Evolutionary conservation across 64 coral and sea anemone species (phyloP), one percentile per base, ranked within the genome.

Genomic region (Orbicella faveolata): DNA sequence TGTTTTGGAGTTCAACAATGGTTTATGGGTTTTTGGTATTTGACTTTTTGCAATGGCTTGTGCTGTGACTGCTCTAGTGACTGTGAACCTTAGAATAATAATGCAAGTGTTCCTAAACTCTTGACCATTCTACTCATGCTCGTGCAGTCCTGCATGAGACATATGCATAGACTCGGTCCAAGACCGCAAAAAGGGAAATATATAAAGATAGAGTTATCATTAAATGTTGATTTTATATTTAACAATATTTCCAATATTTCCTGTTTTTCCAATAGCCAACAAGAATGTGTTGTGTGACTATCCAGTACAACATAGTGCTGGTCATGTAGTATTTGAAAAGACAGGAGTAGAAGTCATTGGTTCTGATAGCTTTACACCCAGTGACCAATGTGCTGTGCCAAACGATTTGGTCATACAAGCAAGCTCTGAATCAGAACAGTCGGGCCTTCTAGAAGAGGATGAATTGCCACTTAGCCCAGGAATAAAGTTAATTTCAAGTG

Each of bases 381-480:
- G 11, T 3, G 3, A 36, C 8, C 26, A 34, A 7, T 34, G 3
- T 48, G 44, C 44, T 1, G 16, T 80, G 59, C 61, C 79, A 64
- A 18, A 9, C 2, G 26, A 23, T 20, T 2, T 83, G 34, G 17
- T 8, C 10, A 64, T 83, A 10, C 34, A 65, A 11, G 59, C 61
- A 34, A 36, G 55, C 0, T 37, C 79, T 36, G 35, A 83, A 0
- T 63, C 79, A 83, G 14, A 34, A 11, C 25, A 36, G 57, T 34
- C 14, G 2, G 79, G 61, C 2, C 61, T 64, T 82, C 36, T 90
- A 4, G 39, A 90, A 52, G 2, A 33, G 20, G 34, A 16, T 41
- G 67, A 90, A 73, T 35, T 90, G 13, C 13, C 35, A n/a, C 26
- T 90, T 23, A 83, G 89, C 80, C 89, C 89, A 14, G 53, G 54